Base-by-base conservation (phyloP, 1,140 invertebrate genomes). In the Pseudomyrmex sp. region DNA sequence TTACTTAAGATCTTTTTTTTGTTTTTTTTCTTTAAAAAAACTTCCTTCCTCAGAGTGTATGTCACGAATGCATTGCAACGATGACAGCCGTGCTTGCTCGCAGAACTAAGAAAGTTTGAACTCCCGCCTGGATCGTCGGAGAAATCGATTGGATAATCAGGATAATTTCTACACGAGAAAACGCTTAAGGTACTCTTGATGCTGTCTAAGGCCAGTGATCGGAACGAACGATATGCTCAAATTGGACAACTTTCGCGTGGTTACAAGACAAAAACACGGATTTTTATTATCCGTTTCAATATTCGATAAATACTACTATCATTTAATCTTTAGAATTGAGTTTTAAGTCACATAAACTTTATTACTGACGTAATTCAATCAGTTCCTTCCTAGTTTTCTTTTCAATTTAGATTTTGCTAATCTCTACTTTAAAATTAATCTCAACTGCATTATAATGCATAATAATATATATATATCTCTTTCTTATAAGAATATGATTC, bases 211-310 rank as follows among this genome's bases (percentile, higher is more conserved):
- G 46, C 20, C 83, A 74, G 48, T 62, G 20, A 73, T 79, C 87
- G 77, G 79, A 84, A 88, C 73, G 87, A 88, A 84, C 87, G 74
- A 88, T 68, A 10, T 35, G 54, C 58, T 44, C 8, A 66, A 18
- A 72, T 48, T 69, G 62, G n/a, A 52, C 23, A 62, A 68, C 10
- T 56, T 46, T 48, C 18, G 13, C 10, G 52, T 20, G 52, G 23
- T 10, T 66, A 58, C n/a, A 54, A 62, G 58, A 76, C 23, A 66
- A 54, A 46, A 66, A 54, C 9, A 59, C 15, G 12, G 12, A 58
- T 48, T 70, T 46, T 74, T 35, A 5, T 46, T 5, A 26, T 69
- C 13, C 52, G 23, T 72, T 35, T 35, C 35, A 7, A 35, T 50
- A 5, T 15, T 20, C n/a, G 13, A 26, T 54, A 35, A 52, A 56